These are phyloP conservation scores for Coracias cyanogaster DNA, from an alignment of 2,797 vertebrate species.

Conservation along the genomic window DNA sequence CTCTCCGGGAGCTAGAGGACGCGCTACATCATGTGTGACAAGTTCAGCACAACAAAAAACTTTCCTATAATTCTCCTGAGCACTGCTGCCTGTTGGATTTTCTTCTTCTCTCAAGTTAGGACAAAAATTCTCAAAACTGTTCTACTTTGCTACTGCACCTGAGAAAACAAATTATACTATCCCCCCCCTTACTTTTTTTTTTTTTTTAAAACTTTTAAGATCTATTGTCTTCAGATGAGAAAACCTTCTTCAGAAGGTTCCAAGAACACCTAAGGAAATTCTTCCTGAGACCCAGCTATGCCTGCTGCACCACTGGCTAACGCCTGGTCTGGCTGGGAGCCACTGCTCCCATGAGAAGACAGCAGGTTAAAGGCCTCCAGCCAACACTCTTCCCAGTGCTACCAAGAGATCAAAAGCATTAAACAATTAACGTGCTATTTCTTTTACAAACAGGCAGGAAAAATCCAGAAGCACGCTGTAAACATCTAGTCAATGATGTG, in stretches of 20 bases:
- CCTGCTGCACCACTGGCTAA: neutral
- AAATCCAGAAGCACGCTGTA: neutral
- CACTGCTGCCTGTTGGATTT: neutral
- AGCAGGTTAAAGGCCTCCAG: neutral
- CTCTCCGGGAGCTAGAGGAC: neutral
- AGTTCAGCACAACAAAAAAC: neutral
- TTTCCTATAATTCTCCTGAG: neutral
- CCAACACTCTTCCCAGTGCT: neutral
- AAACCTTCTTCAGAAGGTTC: neutral
- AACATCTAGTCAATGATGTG: neutral
- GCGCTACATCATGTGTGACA: fast-evolving
- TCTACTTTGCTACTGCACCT: neutral
- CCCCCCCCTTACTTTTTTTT: neutral
- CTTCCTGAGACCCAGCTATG: neutral
- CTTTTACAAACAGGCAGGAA: neutral
- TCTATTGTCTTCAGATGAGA: neutral
- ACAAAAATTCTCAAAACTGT: neutral
- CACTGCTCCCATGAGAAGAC: neutral
- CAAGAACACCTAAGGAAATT: neutral
- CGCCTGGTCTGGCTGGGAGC: neutral
- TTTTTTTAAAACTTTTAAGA: neutral
- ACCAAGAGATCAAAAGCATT: neutral
- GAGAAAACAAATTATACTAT: neutral
- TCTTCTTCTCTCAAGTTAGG: neutral
- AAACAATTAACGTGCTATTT: neutral